phyloP scores from a whole-genome alignment of 2,113 vertebrate genomes.

The Lipophrys pholis region DNA sequence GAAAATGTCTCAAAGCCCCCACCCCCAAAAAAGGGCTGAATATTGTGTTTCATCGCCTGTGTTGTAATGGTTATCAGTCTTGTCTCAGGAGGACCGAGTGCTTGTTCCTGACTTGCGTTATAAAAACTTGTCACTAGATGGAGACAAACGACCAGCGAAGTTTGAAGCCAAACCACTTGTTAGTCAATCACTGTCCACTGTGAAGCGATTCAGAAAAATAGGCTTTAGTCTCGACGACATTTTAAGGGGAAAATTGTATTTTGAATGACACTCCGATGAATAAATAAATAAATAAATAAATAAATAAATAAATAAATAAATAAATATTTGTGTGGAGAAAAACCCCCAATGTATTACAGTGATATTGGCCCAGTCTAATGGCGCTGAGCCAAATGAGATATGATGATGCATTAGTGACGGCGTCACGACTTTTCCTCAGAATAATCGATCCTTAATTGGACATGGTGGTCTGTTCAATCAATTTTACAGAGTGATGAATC shows the following conservation, averaged over 20 bases:
- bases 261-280: background rate
- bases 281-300: background rate
- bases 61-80: no score
- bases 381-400: background rate
- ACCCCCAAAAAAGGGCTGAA: no score
- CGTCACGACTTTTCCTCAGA: background rate
- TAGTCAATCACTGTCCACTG: background rate
- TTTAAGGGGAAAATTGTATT: background rate
- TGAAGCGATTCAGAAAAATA: no score
- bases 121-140: slow-evolving; percentile 47
- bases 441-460: background rate
- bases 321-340: no score
- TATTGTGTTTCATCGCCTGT: no score
- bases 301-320: background rate
- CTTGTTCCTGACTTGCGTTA: no score
- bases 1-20: no score
- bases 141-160: slow-evolving; percentile 48
- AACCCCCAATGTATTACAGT: no score
- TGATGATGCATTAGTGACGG: background rate
- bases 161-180: background rate
- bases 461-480: background rate
- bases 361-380: no score
- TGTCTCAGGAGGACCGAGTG: no score
- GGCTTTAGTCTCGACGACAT: background rate
- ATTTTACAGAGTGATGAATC: slow-evolving; percentile 16